Base-by-base conservation (phyloP, 1,140 invertebrate species). In the Apis dorsata region DNA sequence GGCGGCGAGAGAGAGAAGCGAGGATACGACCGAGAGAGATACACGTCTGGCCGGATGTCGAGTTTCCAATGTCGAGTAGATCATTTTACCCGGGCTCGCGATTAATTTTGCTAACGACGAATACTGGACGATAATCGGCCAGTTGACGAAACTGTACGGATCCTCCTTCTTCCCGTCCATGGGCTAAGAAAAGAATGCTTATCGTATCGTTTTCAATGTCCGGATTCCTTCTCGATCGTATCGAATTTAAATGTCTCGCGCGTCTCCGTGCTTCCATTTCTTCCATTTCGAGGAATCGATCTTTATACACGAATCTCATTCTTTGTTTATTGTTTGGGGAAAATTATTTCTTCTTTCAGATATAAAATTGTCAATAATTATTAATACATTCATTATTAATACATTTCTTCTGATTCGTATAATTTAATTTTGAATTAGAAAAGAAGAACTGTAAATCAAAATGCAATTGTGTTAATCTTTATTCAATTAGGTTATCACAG, bases 21-120 rank as follows among this genome's bases (percentile, higher is more conserved):
- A 79, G 85, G 70, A 86, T 68, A 81, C 70, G 75, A 83, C 69
- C 28, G 76, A 74, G 80, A 49, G 83, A 68, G 79, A 76, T 63
- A 49, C 24, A 28, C 21, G n/a, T 21, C 49, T 53, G 86, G 68
- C 86, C 86, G 86, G 86, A 86, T 85, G 83, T 79, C 76, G 83
- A 81, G 89, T 89, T 90, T 85, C 88, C 89, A 89, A 87, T 90
- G 88, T 88, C 87, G 85, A 44, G 68, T 78, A 83, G 88, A 89
- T 89, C 88, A 82, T 88, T 89, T 89, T 89, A 88, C 88, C 44
- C 79, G 74, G 76, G 80, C 74, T 88, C 82, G 84, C 84, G 84
- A 88, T 88, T 88, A 87, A 88, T 88, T 88, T 83, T 81, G 77
- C 84, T 65, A 88, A 82, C 86, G 73, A 60, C 74, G 84, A 84